Base-by-base conservation (phyloP, 2,888 invertebrate species). In the Zele albiditarsus region DNA sequence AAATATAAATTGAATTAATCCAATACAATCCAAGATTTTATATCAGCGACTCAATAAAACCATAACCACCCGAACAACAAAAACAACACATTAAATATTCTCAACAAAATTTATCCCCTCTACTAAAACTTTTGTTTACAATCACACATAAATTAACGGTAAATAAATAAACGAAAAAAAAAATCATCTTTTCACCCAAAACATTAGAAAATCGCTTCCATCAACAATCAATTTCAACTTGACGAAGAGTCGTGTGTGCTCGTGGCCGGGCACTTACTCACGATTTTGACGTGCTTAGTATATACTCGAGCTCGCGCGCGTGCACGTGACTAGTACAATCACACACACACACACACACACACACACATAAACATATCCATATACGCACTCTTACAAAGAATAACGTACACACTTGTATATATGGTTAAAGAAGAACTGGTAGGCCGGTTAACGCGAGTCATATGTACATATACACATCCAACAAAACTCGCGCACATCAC, bases 251-350 rank as follows among this genome's bases (percentile, higher is more conserved):
- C 71, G 49, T 74, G 10, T 38, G 42, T 38, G 49, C 63, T 28
- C n/a, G 49, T 63, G 63, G 46, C 58, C 25, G 31, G 53, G 28
- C 33, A 53, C 28, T 53, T 57, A 20, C 53, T 53, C 49, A 27
- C 67, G 80, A 84, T 87, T 85, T 86, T 84, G 85, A 84, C 84
- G 82, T 87, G 84, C 82, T 81, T 80, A 82, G 73, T 74, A 71
- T 68, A 53, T 38, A 65, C 75, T 38, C 38, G 38, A n/a, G n/a
- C n/a, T n/a, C 38, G 38, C 71, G 46, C 74, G 80, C 80, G 81
- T 85, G 84, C 87, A 86, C 88, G 88, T 87, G 87, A 87, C 87
- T 86, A 82, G 87, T 86, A 82, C 87, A 84, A 87, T 86, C 87
- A 87, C 85, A 80, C 84, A 86, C 85, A 81, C 82, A 83, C 81